Conservation (phyloP, 2,888 invertebrate genomes). For the Subacronicta megacephala region DNA sequence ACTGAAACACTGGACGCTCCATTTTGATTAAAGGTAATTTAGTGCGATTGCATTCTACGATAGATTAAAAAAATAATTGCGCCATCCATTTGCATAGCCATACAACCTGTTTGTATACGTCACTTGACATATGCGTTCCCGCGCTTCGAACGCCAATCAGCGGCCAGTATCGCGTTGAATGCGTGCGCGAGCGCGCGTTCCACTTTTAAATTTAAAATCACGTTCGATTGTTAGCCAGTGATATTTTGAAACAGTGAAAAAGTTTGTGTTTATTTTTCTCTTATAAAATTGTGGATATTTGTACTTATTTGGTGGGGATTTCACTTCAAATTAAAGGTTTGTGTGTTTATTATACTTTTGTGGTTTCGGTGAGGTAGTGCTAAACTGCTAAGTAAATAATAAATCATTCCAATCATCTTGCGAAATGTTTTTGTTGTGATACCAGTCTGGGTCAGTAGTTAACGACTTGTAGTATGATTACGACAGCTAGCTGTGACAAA, state of each 20-base stretch:
- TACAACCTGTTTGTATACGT: constrained; percentile 68
- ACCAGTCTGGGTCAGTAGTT: constrained; percentile 46
- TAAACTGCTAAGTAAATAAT: constrained; percentile 70
- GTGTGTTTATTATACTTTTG: constrained; percentile 58
- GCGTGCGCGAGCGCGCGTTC: constrained; percentile 72
- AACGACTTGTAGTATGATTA: constrained; percentile 15
- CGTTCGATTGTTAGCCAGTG: constrained; percentile 47
- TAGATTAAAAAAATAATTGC: constrained; percentile 44
- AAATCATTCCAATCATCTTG: constrained; percentile 62
- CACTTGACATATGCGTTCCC: constrained; percentile 76
- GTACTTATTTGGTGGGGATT: constrained; percentile 29
- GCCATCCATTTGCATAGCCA: constrained; percentile 58
- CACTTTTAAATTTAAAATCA: constrained; percentile 57
- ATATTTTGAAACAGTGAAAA: constrained; percentile 42
- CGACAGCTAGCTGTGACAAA: neutral
- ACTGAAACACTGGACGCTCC: constrained; percentile 60
- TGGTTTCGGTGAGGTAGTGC: constrained; percentile 68
- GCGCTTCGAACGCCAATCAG: constrained; percentile 77
- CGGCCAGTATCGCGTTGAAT: constrained; percentile 72
- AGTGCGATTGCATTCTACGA: constrained; percentile 56
- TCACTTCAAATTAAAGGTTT: constrained; percentile 64
- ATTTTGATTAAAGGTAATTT: constrained; percentile 66
- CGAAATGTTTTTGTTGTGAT: constrained; percentile 72
- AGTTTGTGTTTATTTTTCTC: constrained; percentile 42
- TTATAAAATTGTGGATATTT: constrained; percentile 29